A percentile compares a stretch with the other conserved stretches of the same genome.
phyloP scores from a whole-genome alignment of 2,113 vertebrate genomes.

The Antigone vipio region DNA sequence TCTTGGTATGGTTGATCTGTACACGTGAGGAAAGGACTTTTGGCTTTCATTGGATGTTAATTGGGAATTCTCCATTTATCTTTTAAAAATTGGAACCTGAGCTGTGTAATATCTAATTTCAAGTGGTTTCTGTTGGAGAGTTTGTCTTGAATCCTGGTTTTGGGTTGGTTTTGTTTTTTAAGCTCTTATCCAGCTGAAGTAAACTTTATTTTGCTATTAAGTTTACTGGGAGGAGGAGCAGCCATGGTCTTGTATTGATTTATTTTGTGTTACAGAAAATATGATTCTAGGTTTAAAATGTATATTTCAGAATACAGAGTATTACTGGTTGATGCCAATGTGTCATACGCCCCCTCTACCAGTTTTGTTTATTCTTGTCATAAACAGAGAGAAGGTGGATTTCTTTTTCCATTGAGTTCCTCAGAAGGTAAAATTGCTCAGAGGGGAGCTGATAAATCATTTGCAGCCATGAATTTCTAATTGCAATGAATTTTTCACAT shows the following conservation, averaged over 20 bases:
- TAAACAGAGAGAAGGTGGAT: neutral
- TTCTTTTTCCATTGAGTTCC: neutral
- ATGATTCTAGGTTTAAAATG: neutral
- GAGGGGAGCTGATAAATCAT: neutral
- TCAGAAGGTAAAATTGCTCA: neutral
- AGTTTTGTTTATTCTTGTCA: neutral
- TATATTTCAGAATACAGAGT: neutral
- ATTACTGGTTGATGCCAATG: neutral
- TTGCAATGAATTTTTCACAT: neutral
- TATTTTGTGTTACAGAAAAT: neutral
- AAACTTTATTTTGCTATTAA: neutral
- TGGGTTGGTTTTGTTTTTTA: neutral
- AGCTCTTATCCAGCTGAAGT: neutral
- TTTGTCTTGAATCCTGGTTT: neutral
- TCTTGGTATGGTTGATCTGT: neutral
- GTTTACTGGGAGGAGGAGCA: neutral
- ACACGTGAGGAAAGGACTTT: neutral
- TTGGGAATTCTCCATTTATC: neutral
- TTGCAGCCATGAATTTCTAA: constrained; percentile 5
- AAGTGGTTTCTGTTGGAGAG: neutral
- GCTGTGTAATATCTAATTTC: neutral
- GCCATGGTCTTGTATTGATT: neutral
- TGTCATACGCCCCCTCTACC: neutral
- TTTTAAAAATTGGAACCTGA: neutral
- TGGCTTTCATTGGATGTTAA: neutral